Conservation (phyloP, 2,888 invertebrate species). For the Thyatira batis region DNA sequence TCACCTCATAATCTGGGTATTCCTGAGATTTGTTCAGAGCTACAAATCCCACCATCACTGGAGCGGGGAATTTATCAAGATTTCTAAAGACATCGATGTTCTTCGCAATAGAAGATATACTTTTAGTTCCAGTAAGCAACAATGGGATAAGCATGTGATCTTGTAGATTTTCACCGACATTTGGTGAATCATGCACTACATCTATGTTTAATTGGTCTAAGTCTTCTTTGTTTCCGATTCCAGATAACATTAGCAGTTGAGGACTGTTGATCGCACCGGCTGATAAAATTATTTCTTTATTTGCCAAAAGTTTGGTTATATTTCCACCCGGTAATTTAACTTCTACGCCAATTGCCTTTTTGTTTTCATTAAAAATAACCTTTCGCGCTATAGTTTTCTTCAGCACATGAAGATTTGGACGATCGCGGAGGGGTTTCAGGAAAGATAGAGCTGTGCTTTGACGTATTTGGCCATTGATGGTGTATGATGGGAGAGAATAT, state of each 20-base stretch:
- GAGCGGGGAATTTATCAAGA: slow-evolving; percentile 39
- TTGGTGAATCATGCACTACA: slow-evolving; percentile 38
- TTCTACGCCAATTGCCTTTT: slow-evolving; percentile 44
- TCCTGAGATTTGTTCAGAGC: slow-evolving; percentile 44
- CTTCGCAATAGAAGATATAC: slow-evolving; percentile 20
- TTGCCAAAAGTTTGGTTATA: slow-evolving; percentile 28
- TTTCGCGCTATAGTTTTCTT: slow-evolving; percentile 47
- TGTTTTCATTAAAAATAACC: slow-evolving; percentile 39
- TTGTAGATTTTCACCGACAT: slow-evolving; percentile 55
- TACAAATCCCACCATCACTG: slow-evolving; percentile 45
- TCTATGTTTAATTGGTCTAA: slow-evolving; percentile 41
- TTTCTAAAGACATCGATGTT: slow-evolving; percentile 34
- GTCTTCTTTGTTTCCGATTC: slow-evolving; percentile 52
- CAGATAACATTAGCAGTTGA: slow-evolving; percentile 58
- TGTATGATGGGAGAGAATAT: slow-evolving; percentile 38
- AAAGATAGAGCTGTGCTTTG: slow-evolving; percentile 49
- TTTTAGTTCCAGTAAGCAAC: slow-evolving; percentile 30
- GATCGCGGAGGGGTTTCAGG: slow-evolving; percentile 40
- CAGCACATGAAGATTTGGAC: slow-evolving; percentile 49
- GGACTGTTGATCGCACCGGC: slow-evolving; percentile 57
- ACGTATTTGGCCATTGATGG: slow-evolving; percentile 31
- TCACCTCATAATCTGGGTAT: slow-evolving; percentile 54
- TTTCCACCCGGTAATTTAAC: slow-evolving; percentile 29
- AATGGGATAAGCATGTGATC: slow-evolving; percentile 51
- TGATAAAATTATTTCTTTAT: slow-evolving; percentile 53